These are phyloP conservation scores for Herminia tarsipennalis DNA, from an alignment of 2,888 invertebrate genomes.

Conservation along the genomic window DNA sequence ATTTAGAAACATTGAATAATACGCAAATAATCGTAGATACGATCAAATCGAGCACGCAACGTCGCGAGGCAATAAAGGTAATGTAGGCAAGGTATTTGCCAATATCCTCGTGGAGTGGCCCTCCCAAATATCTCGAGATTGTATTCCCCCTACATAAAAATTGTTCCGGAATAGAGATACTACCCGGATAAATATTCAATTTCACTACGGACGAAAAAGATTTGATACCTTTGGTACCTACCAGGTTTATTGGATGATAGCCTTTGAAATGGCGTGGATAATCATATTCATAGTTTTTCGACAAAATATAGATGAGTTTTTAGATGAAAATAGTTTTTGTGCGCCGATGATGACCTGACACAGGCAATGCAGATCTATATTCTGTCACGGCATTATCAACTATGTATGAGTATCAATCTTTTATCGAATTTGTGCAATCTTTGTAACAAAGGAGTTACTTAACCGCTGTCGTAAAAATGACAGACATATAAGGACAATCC, in stretches of 20 bases:
- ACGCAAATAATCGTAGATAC: conserved; percentile 74
- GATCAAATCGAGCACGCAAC: conserved; percentile 75
- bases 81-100: conserved; percentile 84
- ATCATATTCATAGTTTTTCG: conserved; percentile 83
- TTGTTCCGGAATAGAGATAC: conserved; percentile 85
- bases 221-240: conserved; percentile 84
- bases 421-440: too few relatives aligned
- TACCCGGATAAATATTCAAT: conserved; percentile 86
- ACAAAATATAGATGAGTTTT: conserved; percentile 68
- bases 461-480: too few relatives aligned
- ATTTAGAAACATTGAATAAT: conserved; percentile 73
- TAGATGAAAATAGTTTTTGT: conserved; percentile 62
- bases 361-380: conserved; percentile 48
- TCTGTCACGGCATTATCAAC: conserved; percentile 45
- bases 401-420: too few relatives aligned
- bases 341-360: conserved; percentile 49
- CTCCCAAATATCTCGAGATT: conserved; percentile 84
- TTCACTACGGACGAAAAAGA: conserved; percentile 85
- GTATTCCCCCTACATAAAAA: conserved; percentile 85
- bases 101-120: conserved; percentile 83
- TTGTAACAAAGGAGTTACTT: too few relatives aligned
- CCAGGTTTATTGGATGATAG: conserved; percentile 83
- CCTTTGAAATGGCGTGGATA: conserved; percentile 83
- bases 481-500: too few relatives aligned
- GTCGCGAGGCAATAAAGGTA: conserved; percentile 83